These are phyloP conservation scores for Uloborus diversus DNA, from an alignment of 1,140 invertebrate species.

Conservation along the genomic window DNA sequence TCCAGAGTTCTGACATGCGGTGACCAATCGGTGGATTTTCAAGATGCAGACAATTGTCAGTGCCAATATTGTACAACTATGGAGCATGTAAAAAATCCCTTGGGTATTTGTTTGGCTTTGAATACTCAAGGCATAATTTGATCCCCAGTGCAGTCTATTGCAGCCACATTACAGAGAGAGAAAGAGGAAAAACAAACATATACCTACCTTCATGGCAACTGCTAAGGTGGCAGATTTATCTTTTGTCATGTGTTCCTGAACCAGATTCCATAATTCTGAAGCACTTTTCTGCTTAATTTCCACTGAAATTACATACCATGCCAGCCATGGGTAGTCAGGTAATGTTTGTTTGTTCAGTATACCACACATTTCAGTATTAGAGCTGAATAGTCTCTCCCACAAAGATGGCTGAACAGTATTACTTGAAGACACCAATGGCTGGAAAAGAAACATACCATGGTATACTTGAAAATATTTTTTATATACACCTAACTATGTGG, in stretches of 20 bases:
- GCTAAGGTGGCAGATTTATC: background rate
- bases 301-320: conserved; percentile 23
- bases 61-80: no score
- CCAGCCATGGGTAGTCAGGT: conserved; percentile 35
- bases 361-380: background rate
- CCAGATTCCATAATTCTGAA: conserved; percentile 26
- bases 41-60: no score
- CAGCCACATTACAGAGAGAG: no score
- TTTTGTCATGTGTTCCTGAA: conserved; percentile 19
- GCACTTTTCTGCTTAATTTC: conserved; percentile 28
- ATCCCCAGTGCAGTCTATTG: no score
- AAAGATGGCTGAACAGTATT: background rate
- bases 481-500: no score
- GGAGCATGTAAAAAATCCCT: no score
- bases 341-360: conserved; percentile 17
- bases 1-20: no score
- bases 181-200: no score
- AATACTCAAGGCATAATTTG: no score
- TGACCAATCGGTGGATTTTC: no score
- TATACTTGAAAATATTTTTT: no score
- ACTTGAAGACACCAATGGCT: conserved; percentile 6
- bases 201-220: conserved; percentile 12
- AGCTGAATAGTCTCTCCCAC: conserved; percentile 3
- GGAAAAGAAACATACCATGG: background rate
- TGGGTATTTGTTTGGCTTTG: no score